A percentile compares a stretch with the other conserved stretches of the same genome.
Evolutionary conservation across 2,113 vertebrate genomes (phyloP).

Genomic region (Motacilla tschutschensis): DNA sequence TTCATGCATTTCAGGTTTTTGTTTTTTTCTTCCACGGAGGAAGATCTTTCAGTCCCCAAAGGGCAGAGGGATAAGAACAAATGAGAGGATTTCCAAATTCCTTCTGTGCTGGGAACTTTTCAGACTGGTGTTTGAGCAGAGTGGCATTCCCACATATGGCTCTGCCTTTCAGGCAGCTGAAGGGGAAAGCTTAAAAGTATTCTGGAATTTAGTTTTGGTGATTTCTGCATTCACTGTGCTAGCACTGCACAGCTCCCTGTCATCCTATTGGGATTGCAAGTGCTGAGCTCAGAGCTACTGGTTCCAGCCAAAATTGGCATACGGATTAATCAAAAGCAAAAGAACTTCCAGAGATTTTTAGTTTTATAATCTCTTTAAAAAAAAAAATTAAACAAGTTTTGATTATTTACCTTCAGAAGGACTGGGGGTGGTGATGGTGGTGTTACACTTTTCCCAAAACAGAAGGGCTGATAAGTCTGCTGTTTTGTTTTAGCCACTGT

Average conservation of each 20-base stretch:
- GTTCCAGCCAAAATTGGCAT: neutral
- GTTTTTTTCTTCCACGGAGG: neutral
- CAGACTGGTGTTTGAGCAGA: neutral
- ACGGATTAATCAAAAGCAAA: conserved; percentile 1
- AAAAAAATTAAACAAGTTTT: neutral
- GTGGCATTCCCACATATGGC: neutral
- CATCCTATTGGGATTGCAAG: neutral
- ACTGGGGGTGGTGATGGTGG: neutral
- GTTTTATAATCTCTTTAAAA: neutral
- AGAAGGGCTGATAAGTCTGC: neutral
- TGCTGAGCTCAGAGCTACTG: neutral
- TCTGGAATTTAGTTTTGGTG: neutral
- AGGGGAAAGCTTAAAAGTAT: neutral
- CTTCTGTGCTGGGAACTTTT: neutral
- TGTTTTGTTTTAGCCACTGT: neutral
- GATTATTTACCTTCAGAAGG: neutral
- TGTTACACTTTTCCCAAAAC: neutral
- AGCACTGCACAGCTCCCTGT: neutral
- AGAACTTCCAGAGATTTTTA: neutral
- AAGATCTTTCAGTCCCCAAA: conserved; percentile 11
- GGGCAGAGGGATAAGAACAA: neutral
- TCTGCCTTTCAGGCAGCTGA: neutral
- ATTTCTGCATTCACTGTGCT: neutral
- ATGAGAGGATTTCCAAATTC: conserved; percentile 3
- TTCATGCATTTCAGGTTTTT: conserved; percentile 8